Evolutionary conservation across 2,888 invertebrate species (phyloP).

Genomic region (Lycophotia porphyrea): DNA sequence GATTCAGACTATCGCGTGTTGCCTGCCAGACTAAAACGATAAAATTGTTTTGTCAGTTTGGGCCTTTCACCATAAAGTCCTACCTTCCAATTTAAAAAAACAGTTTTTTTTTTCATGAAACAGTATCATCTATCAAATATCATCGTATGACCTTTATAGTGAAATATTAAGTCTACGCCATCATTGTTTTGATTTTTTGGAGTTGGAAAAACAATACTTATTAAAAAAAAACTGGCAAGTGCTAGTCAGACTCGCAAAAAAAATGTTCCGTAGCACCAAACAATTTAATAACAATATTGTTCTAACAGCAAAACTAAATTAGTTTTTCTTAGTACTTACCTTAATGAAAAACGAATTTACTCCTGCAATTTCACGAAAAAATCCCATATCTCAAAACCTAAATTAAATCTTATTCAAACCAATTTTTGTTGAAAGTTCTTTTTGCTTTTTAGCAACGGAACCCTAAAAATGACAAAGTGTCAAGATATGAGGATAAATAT

Average conservation of each 20-base stretch:
- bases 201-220: too few species aligned
- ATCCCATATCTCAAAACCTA: too few species aligned
- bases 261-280: not conserved
- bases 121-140: constrained; percentile 2
- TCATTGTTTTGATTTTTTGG: too few species aligned
- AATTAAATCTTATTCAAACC: too few species aligned
- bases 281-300: not conserved
- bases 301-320: not conserved
- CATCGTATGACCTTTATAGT: not conserved
- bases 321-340: not conserved
- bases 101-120: constrained; percentile 14
- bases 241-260: not conserved
- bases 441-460: not conserved
- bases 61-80: constrained; percentile 2
- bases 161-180: not conserved
- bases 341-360: not conserved
- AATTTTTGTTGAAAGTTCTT: too few species aligned
- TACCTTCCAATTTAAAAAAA: constrained; percentile 19
- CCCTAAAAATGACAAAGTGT: not conserved
- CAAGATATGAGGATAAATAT: constrained; percentile 4
- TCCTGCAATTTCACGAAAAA: too few species aligned
- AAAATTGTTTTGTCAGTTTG: constrained; percentile 22
- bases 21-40: constrained; percentile 17
- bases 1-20: constrained; percentile 21
- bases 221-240: not conserved